Percentiles rank a stretch among this genome's conserved stretches.
phyloP scores from a whole-genome alignment of 2,797 vertebrate genomes.

The Luscinia luscinia region DNA sequence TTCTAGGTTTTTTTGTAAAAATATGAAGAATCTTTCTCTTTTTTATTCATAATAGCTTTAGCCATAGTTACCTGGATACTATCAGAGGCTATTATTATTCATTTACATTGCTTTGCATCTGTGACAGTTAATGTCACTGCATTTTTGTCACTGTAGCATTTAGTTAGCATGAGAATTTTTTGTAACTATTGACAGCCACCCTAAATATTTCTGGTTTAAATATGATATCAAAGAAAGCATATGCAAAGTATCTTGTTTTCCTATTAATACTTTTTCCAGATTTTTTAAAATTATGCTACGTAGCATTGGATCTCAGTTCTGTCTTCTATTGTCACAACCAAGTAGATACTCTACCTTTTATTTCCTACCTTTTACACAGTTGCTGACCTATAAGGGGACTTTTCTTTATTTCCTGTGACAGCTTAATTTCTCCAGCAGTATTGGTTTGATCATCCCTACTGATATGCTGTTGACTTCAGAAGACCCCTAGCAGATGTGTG shows the following conservation, averaged over 20 bases:
- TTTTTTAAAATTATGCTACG: not conserved
- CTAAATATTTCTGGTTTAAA: not conserved
- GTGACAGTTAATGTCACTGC: not conserved
- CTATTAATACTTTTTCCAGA: not conserved
- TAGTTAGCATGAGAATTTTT: not conserved
- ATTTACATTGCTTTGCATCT: not conserved
- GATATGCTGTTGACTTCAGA: not conserved
- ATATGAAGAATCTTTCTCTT: not conserved
- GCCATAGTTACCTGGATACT: not conserved
- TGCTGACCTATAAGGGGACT: not conserved
- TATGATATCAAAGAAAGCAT: not conserved
- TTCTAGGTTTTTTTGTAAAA: not conserved
- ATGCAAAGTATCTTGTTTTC: not conserved
- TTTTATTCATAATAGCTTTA: not conserved
- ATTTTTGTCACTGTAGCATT: not conserved
- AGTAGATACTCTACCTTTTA: not conserved
- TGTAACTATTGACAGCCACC: not conserved
- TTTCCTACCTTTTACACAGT: not conserved
- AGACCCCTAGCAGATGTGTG: not conserved
- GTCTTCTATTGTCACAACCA: not conserved
- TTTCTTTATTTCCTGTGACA: not conserved
- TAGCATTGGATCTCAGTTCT: not conserved
- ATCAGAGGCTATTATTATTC: not conserved
- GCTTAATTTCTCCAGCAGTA: constrained; percentile 1
- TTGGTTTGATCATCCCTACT: not conserved